Base-by-base conservation (phyloP, 2,888 invertebrate genomes). In the Hirtodrosophila trivittata region DNA sequence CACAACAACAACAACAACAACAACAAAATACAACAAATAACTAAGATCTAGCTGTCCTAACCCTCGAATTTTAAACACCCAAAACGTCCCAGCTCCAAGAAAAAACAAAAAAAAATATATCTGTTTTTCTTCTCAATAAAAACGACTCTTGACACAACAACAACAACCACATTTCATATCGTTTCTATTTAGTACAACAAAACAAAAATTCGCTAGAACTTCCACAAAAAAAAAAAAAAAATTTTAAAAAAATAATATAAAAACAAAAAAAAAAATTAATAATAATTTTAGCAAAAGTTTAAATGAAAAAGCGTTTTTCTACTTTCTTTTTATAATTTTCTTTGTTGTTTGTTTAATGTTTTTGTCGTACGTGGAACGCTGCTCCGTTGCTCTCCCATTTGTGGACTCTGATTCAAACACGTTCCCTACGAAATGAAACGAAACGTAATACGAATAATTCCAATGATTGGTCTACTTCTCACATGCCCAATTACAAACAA, bases 291-390 rank as follows among this genome's bases (percentile, higher is more conserved):
- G n/a, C n/a, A n/a, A 69, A 74, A 77, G 69, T 73, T 70, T 64
- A 75, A 82, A 77, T 51, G 55, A 78, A 78, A 73, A 77, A 66
- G 64, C 66, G 76, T 73, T 81, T 70, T 66, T 73, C 69, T 70
- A 77, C 65, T 83, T 83, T 78, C 77, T 75, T 84, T 75, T 77
- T 78, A 76, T 77, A 73, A 80, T 81, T 82, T 82, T 86, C 75
- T 83, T 87, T 84, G 78, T 83, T 82, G 84, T 81, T 84, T 78
- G 71, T 77, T 86, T 77, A 80, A 80, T 86, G 73, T 86, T 75
- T 80, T 75, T 84, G 69, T 83, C 87, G 86, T 86, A 88, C 87
- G 90, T 89, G 89, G 89, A 90, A 88, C 89, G 90, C 90, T 90
- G 90, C 87, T 85, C 88, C 76, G 71, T 77, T 78, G 77, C 74